Conservation (phyloP, 2,888 invertebrate species). For the Dryobota labecula region DNA sequence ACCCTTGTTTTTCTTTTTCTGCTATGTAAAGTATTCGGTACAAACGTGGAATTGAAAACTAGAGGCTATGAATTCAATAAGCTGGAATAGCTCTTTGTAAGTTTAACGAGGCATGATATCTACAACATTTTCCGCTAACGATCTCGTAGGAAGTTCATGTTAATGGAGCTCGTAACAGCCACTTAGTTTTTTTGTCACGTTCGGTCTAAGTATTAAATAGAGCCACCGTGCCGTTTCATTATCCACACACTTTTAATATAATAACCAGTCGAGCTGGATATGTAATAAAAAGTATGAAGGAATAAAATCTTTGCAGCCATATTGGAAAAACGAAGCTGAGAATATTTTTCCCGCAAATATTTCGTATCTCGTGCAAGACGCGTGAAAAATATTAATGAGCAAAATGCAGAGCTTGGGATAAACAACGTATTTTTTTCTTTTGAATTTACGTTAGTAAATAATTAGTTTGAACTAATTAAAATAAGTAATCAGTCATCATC, state of each 20-base stretch:
- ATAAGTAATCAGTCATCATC: neutral
- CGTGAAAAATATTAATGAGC: conserved; percentile 26
- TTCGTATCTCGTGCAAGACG: conserved; percentile 9
- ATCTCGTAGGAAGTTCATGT: neutral
- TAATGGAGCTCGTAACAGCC: neutral
- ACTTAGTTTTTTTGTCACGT: neutral
- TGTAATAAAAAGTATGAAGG: conserved; percentile 4
- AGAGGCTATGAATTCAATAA: neutral
- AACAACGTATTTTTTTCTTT: conserved; percentile 3
- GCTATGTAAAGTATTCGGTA: conserved; percentile 12
- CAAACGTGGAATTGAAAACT: conserved; percentile 22
- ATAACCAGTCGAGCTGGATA: neutral
- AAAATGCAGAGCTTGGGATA: conserved; percentile 7
- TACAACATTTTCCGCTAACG: conserved; percentile 12
- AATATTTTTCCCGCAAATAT: conserved; percentile 28
- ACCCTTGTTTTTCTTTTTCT: conserved; percentile 37
- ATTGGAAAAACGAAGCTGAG: conserved; percentile 35
- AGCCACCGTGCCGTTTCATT: conserved; percentile 7
- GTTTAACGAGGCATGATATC: neutral
- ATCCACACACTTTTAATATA: conserved; percentile 21
- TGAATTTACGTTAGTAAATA: neutral
- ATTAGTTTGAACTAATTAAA: neutral
- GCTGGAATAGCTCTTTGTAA: conserved; percentile 5
- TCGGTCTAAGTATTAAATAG: neutral
- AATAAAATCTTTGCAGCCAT: conserved; percentile 10